A percentile compares a stretch with the other conserved stretches of the same genome.
Conservation (phyloP, 2,113 vertebrate genomes). For the Cyprinus carpio region DNA sequence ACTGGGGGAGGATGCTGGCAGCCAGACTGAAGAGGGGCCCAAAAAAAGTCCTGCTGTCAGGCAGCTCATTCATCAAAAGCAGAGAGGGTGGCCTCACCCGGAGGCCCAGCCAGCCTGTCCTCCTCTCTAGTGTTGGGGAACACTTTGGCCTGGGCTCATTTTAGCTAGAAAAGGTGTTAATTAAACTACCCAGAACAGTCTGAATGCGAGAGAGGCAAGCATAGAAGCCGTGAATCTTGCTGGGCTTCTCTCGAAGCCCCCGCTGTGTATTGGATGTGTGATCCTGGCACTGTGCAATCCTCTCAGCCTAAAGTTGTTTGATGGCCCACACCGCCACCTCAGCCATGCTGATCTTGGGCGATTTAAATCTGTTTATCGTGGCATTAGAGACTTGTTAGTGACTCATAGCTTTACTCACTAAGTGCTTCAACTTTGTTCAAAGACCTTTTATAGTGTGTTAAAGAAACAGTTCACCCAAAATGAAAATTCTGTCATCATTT, state of each 20-base stretch:
- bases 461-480: not conserved
- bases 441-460: not conserved
- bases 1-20: slow-evolving; percentile 64
- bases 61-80: slow-evolving; percentile 63
- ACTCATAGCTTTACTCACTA: slow-evolving; percentile 7
- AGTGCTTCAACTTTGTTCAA: slow-evolving; percentile 19
- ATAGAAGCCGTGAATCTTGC: slow-evolving; percentile 47
- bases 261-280: slow-evolving; percentile 44
- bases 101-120: slow-evolving; percentile 43
- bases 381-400: slow-evolving; percentile 31
- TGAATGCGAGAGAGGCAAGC: slow-evolving; percentile 52
- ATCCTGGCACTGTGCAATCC: slow-evolving; percentile 43
- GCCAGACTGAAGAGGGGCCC: slow-evolving; percentile 58
- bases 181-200: slow-evolving; percentile 55
- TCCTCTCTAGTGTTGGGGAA: slow-evolving; percentile 36
- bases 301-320: slow-evolving; percentile 46
- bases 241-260: slow-evolving; percentile 36
- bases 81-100: slow-evolving; percentile 55
- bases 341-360: slow-evolving; percentile 45
- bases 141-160: slow-evolving; percentile 42
- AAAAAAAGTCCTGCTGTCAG: slow-evolving; percentile 59
- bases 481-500: not conserved
- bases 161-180: slow-evolving; percentile 57
- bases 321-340: slow-evolving; percentile 55
- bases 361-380: slow-evolving; percentile 7